phyloP scores from a whole-genome alignment of 2,797 vertebrate genomes.

The Chlorospingus semifuscus region DNA sequence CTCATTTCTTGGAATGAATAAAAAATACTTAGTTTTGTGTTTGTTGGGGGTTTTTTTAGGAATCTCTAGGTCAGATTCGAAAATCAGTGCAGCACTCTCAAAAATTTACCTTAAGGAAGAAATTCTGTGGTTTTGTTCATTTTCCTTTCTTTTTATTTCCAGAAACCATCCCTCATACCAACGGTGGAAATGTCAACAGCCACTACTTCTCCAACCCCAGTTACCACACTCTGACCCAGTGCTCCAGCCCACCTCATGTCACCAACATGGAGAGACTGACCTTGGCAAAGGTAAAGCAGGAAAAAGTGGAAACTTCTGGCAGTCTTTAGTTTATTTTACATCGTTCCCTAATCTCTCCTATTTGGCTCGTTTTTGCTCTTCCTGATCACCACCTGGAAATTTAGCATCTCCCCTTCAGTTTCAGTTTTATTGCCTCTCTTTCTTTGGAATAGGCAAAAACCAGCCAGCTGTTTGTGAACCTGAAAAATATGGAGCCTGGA shows the following conservation, averaged over 20 bases:
- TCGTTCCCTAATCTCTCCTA: not conserved
- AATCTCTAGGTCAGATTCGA: not conserved
- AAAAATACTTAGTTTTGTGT: not conserved
- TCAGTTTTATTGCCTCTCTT: not conserved
- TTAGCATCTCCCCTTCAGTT: not conserved
- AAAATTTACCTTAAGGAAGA: not conserved
- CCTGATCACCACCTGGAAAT: not conserved
- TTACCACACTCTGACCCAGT: conserved; percentile 92
- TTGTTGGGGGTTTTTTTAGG: not conserved
- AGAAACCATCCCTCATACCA: conserved; percentile 84
- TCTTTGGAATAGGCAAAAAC: conserved; percentile 80
- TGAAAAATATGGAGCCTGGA: conserved; percentile 84
- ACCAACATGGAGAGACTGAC: conserved; percentile 79
- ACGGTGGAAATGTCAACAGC: conserved; percentile 81
- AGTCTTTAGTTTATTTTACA: not conserved
- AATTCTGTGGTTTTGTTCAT: not conserved
- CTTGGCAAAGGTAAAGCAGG: conserved; percentile 80
- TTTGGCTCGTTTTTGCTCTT: not conserved
- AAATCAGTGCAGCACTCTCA: not conserved
- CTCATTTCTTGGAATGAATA: not conserved
- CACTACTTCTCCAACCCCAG: conserved; percentile 97
- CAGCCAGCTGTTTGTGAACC: conserved; percentile 86
- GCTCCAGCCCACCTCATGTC: conserved; percentile 78
- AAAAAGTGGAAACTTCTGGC: not conserved
- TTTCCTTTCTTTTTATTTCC: conserved; percentile 37